Evolutionary conservation across 2,888 invertebrate genomes (phyloP).

Genomic region (Drosophila recens): DNA sequence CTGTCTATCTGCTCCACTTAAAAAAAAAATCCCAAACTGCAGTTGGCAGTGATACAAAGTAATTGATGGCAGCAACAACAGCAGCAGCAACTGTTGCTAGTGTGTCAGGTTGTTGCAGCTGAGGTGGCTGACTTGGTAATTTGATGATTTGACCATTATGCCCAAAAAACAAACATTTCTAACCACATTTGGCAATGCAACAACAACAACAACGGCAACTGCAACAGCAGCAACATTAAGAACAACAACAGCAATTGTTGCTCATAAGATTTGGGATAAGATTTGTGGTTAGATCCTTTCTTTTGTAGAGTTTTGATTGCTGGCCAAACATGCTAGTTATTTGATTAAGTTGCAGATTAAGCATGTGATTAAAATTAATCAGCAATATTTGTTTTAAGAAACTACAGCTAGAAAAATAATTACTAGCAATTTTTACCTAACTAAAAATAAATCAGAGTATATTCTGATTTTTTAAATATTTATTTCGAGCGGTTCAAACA

Average conservation of each 20-base stretch:
- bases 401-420: not conserved
- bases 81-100: constrained; percentile 48
- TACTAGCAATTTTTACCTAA: too few species aligned
- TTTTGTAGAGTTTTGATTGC: constrained; percentile 17
- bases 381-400: not conserved
- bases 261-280: constrained; percentile 65
- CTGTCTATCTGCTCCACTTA: constrained; percentile 45
- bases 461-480: not conserved
- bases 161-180: constrained; percentile 63
- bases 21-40: constrained; percentile 47
- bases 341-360: constrained; percentile 1
- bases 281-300: constrained; percentile 48
- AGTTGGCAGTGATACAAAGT: constrained; percentile 57
- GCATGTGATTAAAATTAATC: constrained; percentile 2
- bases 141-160: constrained; percentile 72
- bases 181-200: constrained; percentile 58
- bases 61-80: constrained; percentile 61
- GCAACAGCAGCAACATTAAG: constrained; percentile 17
- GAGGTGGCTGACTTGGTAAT: constrained; percentile 51
- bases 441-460: too few species aligned
- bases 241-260: constrained; percentile 23
- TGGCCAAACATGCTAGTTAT: not conserved
- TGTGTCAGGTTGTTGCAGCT: constrained; percentile 45
- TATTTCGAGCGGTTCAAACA: not conserved
- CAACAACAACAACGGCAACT: constrained; percentile 34